A percentile compares a stretch with the other conserved stretches of the same genome.
Conservation (phyloP, 2,113 vertebrate species). For the Hemichromis elongatus region DNA sequence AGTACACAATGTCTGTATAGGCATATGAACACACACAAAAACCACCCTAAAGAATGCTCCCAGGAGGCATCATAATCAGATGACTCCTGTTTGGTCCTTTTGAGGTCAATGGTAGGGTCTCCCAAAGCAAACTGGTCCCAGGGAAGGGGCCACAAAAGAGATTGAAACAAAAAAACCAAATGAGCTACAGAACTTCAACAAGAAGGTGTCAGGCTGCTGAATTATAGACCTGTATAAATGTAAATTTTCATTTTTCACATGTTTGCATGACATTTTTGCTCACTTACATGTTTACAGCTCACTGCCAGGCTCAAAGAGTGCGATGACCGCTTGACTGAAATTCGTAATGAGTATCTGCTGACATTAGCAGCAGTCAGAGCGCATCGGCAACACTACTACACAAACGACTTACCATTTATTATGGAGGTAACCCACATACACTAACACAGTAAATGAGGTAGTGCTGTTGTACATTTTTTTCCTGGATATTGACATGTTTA, state of each 20-base stretch:
- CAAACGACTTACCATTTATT: conserved; percentile 70
- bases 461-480: neutral
- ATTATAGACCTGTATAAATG: neutral
- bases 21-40: neutral
- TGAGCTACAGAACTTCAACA: neutral
- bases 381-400: conserved; percentile 80
- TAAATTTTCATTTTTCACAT: neutral
- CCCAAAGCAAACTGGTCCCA: neutral
- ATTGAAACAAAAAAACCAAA: neutral
- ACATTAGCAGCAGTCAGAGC: conserved; percentile 77
- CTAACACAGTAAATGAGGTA: neutral
- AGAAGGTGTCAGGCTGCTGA: rapidly evolving
- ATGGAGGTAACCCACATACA: conserved; percentile 74
- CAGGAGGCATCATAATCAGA: neutral
- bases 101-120: neutral
- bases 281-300: conserved; percentile 63
- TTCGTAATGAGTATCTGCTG: conserved; percentile 83
- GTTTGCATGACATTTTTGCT: neutral
- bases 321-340: conserved; percentile 72
- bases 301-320: conserved; percentile 76
- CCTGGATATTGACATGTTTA: neutral
- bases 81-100: neutral
- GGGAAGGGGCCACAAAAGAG: neutral
- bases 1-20: rapidly evolving
- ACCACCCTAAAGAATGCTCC: neutral